Evolutionary conservation across 2,113 vertebrate genomes (phyloP).

Genomic region (Tragelaphus buxtoni): DNA sequence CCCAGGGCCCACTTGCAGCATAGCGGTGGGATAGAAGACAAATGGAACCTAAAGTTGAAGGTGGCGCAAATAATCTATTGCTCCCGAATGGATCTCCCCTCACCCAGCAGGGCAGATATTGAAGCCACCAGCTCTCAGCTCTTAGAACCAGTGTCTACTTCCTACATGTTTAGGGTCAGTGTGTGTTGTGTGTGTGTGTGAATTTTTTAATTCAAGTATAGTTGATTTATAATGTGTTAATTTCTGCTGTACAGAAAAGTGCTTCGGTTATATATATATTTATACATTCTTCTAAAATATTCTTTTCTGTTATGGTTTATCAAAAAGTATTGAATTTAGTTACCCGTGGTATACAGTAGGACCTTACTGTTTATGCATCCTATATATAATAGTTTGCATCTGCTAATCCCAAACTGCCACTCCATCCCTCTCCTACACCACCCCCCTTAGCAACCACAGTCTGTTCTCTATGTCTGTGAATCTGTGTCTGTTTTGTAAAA

Average conservation of each 20-base stretch:
- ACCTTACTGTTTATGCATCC: neutral
- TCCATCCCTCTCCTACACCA: neutral
- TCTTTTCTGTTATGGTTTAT: neutral
- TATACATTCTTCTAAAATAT: neutral
- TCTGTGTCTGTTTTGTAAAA: neutral
- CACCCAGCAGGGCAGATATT: neutral
- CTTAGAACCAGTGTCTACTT: neutral
- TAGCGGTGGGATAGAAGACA: neutral
- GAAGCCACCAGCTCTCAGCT: neutral
- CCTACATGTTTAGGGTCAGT: neutral
- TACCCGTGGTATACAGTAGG: neutral
- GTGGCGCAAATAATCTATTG: neutral
- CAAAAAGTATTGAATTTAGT: neutral
- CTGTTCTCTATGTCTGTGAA: neutral
- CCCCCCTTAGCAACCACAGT: neutral
- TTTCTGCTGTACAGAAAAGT: neutral
- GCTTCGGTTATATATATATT: neutral
- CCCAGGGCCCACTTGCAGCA: neutral
- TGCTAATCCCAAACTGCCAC: neutral
- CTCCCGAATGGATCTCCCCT: neutral
- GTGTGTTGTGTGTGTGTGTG: neutral
- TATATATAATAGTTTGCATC: neutral
- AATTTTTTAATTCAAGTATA: neutral
- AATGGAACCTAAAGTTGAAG: neutral
- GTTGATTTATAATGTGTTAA: neutral